Conservation (phyloP, 2,113 vertebrate genomes). For the Hemichromis elongatus region DNA sequence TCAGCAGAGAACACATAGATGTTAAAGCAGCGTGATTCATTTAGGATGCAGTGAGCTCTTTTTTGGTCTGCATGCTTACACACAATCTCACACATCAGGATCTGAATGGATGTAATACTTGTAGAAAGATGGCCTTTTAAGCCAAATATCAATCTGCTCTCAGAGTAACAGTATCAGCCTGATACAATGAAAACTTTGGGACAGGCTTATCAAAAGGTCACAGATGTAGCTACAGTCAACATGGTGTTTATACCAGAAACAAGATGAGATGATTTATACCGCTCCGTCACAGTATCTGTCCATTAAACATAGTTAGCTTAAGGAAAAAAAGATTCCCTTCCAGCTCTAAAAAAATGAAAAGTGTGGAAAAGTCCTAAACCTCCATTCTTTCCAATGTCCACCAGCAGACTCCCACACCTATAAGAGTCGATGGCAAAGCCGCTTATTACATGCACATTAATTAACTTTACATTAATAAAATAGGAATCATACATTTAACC, state of each 20-base stretch:
- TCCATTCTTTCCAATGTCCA: not conserved
- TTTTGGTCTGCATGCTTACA: not conserved
- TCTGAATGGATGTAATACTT: constrained; percentile 11
- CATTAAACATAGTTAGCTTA: not conserved
- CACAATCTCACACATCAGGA: not conserved
- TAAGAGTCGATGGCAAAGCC: not conserved
- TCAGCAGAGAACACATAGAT: constrained; percentile 57
- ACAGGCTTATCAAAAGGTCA: constrained; percentile 27
- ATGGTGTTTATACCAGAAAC: not conserved
- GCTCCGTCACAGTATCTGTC: not conserved
- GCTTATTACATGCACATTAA: not conserved
- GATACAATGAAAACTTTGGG: not conserved
- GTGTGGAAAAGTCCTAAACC: not conserved
- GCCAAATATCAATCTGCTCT: not conserved
- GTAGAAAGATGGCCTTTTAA: constrained; percentile 17
- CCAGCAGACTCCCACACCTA: not conserved
- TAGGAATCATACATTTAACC: not conserved
- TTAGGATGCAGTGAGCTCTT: constrained; percentile 44
- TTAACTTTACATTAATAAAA: not conserved
- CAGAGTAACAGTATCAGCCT: not conserved
- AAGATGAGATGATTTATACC: not conserved
- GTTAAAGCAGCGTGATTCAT: constrained; percentile 58
- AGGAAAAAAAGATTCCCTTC: not conserved
- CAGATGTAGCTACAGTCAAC: not conserved
- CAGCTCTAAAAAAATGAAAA: not conserved